Evolutionary conservation across 30 jellyfish, hydroid and myxozoan genomes (phyloP), one percentile per base, ranked within the genome.

Genomic region (Phacellophora camtschatica): DNA sequence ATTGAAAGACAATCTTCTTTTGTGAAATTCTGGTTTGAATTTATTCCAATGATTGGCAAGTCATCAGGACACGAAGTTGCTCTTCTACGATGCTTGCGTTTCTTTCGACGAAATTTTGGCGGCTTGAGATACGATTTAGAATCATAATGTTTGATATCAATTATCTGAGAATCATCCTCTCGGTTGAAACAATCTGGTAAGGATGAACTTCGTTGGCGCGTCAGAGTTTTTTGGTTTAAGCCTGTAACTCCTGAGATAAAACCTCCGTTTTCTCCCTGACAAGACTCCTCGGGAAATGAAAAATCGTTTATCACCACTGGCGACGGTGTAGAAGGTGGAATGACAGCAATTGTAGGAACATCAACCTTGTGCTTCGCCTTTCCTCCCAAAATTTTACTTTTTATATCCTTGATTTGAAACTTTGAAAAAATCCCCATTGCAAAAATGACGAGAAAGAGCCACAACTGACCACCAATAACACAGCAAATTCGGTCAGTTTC

Each of bases 291-390:
- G 20, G 84, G 91, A 65, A 80, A 80, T 56, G 77, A 4, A 50
- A 80, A 80, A 18, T 80, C 49, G 36, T 50, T 57, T 31, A 64
- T 71, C 9, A 62, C 84, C 13, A 77, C 46, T 4, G 91, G 91
- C 5, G 91, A 64, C 16, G 91, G 91, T 4, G 91, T 83, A 12
- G 91, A 64, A 8, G 91, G 91, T 2, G 91, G 91, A 22, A 57
- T 80, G 20, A 80, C 91, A 22, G 91, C 80, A n/a, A 80, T 80
- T 19, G 91, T 31, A 12, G 91, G 91, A 12, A 80, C 83, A 9
- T 80, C 91, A 63, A 61, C 63, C 33, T 80, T 80, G 51, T 65
- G 83, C 39, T 80, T 80, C 20, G 37, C 77, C 25, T 70, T 64
- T 19, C 91, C 91, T 80, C 91, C 91, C 77, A 80, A 50, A 41